Evolutionary conservation across 2,888 invertebrate species (phyloP), one percentile per base, ranked within the genome.

Genomic region (Pheosia tremula): DNA sequence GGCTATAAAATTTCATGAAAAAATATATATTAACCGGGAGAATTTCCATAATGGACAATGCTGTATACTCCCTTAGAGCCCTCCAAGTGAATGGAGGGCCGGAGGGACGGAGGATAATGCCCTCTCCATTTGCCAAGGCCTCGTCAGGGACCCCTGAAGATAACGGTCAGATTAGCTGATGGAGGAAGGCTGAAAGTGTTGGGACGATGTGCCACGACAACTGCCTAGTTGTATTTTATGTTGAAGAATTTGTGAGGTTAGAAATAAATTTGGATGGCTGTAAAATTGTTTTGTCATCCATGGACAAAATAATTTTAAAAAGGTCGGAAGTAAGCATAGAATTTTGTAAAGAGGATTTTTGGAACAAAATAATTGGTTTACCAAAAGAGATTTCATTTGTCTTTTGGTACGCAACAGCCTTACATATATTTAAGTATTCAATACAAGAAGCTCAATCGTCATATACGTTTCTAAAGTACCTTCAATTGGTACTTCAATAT

Each of bases 81-180:
- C 69, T 76, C 66, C 43, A 54, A 61, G 69, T 74, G 74, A 75
- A 75, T 73, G 59, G 74, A 73, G 78, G 82, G 67, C 84, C 80
- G 71, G 63, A 74, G 84, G 84, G 85, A 83, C 69, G 66, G 62
- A 74, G 80, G 82, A 84, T 87, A 86, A 88, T 86, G 81, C 81
- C 79, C 78, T 79, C 79, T 81, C 75, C 81, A 78, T 86, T 83
- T 82, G 78, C 80, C 74, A 77, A 78, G 79, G 64, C 67, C 74
- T 80, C 24, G 24, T 24, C 24, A 24, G 71, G 71, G 67, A 61
- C 72, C 72, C 72, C 72, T 75, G 70, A 54, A 77, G 82, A 83
- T 83, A 82, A 80, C 78, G 72, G 68, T 64, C 61, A 77, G 77
- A 80, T 82, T 81, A 79, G 71, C 69, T 70, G 65, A 68, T 71